Conservation (phyloP, 2,113 vertebrate species). For the Camelus bactrianus region DNA sequence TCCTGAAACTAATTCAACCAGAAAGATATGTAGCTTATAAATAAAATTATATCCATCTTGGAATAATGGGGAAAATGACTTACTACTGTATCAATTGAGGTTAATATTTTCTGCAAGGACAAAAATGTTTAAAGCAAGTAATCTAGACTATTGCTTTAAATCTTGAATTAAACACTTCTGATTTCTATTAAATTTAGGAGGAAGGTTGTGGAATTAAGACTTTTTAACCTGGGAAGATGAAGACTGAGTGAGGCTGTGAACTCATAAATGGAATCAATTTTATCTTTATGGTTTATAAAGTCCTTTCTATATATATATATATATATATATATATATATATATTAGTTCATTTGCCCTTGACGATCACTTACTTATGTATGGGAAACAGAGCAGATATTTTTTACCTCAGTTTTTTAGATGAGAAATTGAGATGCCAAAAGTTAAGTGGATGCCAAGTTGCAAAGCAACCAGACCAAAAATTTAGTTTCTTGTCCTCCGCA, state of each 20-base stretch:
- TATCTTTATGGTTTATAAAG: conserved; percentile 13
- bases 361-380: not conserved
- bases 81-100: conserved; percentile 15
- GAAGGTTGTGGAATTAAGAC: conserved; percentile 42
- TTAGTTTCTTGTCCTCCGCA: not conserved
- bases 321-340: conserved; percentile 8
- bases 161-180: conserved; percentile 46
- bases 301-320: not conserved
- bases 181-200: conserved; percentile 62
- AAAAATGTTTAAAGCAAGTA: conserved; percentile 3
- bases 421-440: conserved; percentile 59
- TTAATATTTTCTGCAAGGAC: conserved; percentile 44
- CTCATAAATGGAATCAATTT: conserved; percentile 57
- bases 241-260: conserved; percentile 14
- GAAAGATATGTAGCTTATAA: conserved; percentile 11
- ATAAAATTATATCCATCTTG: conserved; percentile 19
- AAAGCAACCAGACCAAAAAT: conserved; percentile 22
- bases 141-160: conserved; percentile 34
- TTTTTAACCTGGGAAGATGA: conserved; percentile 52
- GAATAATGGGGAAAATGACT: not conserved
- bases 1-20: conserved; percentile 18
- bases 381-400: conserved; percentile 49
- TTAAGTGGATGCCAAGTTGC: conserved; percentile 34
- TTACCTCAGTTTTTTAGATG: conserved; percentile 58
- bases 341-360: conserved; percentile 49